These are phyloP conservation scores for Stigmatopora nigra DNA, from an alignment of 2,113 vertebrate species.

Conservation along the genomic window DNA sequence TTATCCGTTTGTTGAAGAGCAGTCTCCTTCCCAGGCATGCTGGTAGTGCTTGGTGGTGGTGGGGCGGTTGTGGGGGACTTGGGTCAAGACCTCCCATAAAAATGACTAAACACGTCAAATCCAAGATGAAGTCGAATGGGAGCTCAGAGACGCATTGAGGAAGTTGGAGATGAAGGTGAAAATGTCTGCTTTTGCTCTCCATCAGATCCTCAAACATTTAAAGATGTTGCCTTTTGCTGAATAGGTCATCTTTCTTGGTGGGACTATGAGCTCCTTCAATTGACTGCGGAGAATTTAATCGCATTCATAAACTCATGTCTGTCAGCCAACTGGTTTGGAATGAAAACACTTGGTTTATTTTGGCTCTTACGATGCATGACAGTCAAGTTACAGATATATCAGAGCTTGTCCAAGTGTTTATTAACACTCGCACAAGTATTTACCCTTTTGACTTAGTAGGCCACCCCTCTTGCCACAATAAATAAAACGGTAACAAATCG, in stretches of 20 bases:
- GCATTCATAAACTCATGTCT: slow-evolving; percentile 20
- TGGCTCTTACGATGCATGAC: slow-evolving; percentile 10
- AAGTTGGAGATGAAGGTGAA: slow-evolving; percentile 39
- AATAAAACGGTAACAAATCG: neutral
- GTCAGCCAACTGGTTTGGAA: slow-evolving; percentile 3
- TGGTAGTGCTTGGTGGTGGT: neutral
- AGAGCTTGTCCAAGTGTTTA: slow-evolving; percentile 5
- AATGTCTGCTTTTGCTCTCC: slow-evolving; percentile 4
- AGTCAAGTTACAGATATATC: slow-evolving; percentile 1
- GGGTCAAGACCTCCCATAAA: slow-evolving; percentile 50
- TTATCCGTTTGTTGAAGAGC: slow-evolving; percentile 65
- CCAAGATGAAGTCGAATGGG: slow-evolving; percentile 39
- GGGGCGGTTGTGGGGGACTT: slow-evolving; percentile 33
- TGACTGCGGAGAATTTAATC: slow-evolving; percentile 9
- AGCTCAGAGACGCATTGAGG: slow-evolving; percentile 26
- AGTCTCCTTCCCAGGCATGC: slow-evolving; percentile 62
- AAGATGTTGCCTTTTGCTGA: neutral
- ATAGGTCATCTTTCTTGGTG: neutral
- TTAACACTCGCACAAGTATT: neutral
- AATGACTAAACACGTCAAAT: slow-evolving; percentile 40
- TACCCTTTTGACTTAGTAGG: neutral
- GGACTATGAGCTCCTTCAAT: neutral
- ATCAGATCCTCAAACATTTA: neutral
- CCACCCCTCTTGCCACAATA: neutral
- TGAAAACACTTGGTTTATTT: slow-evolving; percentile 15